Percentiles rank a stretch among this genome's conserved stretches.
Conservation (phyloP, 2,888 invertebrate genomes). For the Hydraecia micacea region DNA sequence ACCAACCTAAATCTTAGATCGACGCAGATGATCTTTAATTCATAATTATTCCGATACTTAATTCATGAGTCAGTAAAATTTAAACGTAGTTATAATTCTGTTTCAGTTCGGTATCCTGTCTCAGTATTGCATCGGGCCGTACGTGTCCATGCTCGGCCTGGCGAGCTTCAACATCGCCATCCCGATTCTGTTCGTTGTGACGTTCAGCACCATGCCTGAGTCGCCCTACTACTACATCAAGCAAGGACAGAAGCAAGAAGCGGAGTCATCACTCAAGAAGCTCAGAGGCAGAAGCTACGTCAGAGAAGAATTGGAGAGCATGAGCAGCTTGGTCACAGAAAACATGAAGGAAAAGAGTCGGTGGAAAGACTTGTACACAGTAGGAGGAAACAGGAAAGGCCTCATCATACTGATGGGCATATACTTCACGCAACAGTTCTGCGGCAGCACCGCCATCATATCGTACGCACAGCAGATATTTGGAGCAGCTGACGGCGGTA, state of each 20-base stretch:
- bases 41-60: background rate
- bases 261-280: constrained; percentile 89
- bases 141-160: constrained; percentile 89
- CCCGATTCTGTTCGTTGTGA: constrained; percentile 89
- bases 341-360: constrained; percentile 88
- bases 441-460: constrained; percentile 91
- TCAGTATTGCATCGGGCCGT: constrained; percentile 91
- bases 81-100: constrained; percentile 16
- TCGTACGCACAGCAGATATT: constrained; percentile 92
- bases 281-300: constrained; percentile 90
- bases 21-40: background rate
- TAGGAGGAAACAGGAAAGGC: constrained; percentile 89
- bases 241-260: constrained; percentile 86
- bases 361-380: constrained; percentile 86
- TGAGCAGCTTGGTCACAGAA: constrained; percentile 88
- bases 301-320: constrained; percentile 88
- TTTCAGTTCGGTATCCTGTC: constrained; percentile 90
- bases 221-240: constrained; percentile 91
- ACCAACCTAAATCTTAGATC: background rate
- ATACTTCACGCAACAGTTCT: constrained; percentile 91
- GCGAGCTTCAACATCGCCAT: constrained; percentile 90
- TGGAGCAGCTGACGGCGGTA: constrained; percentile 85
- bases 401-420: constrained; percentile 90
- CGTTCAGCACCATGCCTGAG: constrained; percentile 92
- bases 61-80: background rate